These are phyloP conservation scores for Melanerpes formicivorus DNA, from an alignment of 2,113 vertebrate species.

Conservation along the genomic window DNA sequence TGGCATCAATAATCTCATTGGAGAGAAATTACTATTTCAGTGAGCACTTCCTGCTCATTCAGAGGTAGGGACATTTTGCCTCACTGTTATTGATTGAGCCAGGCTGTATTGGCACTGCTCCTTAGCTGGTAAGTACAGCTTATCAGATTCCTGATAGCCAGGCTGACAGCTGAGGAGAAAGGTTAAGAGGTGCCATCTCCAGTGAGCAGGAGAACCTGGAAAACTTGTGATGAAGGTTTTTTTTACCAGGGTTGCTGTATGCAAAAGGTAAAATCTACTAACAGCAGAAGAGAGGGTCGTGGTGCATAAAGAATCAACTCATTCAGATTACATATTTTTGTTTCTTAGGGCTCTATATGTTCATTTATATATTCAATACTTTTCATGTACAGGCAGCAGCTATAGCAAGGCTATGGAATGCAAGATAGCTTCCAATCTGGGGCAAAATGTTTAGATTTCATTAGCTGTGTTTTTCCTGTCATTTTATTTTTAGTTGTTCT, in stretches of 20 bases:
- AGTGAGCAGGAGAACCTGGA: neutral
- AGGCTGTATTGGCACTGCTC: neutral
- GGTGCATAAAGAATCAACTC: neutral
- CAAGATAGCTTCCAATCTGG: neutral
- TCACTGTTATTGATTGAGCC: neutral
- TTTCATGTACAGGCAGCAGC: neutral
- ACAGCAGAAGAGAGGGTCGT: neutral
- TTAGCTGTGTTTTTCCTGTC: neutral
- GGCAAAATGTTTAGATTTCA: neutral
- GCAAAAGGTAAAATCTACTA: neutral
- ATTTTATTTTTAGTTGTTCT: conserved; percentile 24
- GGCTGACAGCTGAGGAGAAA: neutral
- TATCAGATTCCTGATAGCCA: neutral
- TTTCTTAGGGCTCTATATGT: neutral
- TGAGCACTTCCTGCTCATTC: neutral
- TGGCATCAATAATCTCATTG: neutral
- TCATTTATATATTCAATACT: neutral
- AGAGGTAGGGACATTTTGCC: neutral
- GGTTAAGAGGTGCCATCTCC: neutral
- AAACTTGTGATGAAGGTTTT: neutral
- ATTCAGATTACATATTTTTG: neutral
- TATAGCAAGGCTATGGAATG: neutral
- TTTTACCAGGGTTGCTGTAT: neutral
- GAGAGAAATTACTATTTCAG: neutral
- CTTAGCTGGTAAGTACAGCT: neutral